These are phyloP conservation scores for Meandrina meandrites DNA, from an alignment of 92 coral and sea anemone species.

Conservation along the genomic window DNA sequence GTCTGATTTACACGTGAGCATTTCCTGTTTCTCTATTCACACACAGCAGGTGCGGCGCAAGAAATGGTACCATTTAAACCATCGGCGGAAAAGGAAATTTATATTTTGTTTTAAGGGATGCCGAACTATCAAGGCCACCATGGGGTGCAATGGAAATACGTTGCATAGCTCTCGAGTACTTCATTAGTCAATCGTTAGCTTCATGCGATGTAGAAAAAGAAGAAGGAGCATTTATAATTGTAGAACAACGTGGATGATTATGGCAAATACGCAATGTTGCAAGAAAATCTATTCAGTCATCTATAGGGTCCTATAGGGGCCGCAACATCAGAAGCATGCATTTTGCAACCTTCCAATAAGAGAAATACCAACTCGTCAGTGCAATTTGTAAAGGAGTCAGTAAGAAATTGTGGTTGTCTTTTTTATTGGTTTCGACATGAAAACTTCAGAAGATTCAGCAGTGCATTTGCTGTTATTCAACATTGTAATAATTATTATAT, in stretches of 20 bases:
- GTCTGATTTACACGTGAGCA: slow-evolving; percentile 24
- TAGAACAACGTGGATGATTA: background rate
- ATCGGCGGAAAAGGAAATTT: slow-evolving; percentile 26
- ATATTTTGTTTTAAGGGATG: background rate
- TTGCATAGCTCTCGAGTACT: background rate
- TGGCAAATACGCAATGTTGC: too few relatives aligned
- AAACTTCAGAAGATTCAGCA: too few relatives aligned
- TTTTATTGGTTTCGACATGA: too few relatives aligned
- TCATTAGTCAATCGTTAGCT: background rate
- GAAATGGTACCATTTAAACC: background rate
- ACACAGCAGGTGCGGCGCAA: slow-evolving; percentile 31
- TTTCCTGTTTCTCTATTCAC: slow-evolving; percentile 39
- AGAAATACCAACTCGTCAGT: too few relatives aligned
- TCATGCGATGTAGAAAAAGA: background rate
- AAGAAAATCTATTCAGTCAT: too few relatives aligned
- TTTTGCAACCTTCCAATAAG: too few relatives aligned
- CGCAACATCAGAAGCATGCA: too few relatives aligned
- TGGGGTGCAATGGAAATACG: slow-evolving; percentile 23
- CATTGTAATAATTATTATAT: too few relatives aligned
- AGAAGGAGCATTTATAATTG: background rate
- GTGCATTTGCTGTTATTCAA: too few relatives aligned
- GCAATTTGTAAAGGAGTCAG: too few relatives aligned
- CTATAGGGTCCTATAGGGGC: too few relatives aligned
- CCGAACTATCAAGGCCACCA: background rate
- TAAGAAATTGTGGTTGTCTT: too few relatives aligned